phyloP scores from a whole-genome alignment of 2,113 vertebrate genomes.

The Nycticorax nycticorax region DNA sequence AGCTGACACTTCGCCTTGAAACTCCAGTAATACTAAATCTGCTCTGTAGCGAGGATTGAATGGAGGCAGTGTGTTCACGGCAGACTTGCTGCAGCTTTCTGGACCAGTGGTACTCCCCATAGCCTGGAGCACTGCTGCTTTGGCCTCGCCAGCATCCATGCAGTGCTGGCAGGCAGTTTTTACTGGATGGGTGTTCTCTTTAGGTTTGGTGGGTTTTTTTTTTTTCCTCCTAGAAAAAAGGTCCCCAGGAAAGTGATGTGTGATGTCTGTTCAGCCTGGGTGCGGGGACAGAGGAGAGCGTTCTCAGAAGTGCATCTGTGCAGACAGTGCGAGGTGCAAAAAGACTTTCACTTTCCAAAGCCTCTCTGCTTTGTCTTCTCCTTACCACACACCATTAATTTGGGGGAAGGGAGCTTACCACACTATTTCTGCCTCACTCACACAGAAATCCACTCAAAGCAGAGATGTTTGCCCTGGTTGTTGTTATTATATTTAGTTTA shows the following conservation, averaged over 20 bases:
- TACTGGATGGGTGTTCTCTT: background rate
- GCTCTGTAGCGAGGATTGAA: too few species aligned
- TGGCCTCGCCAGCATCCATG: accelerated
- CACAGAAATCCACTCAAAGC: background rate
- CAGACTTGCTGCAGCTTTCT: background rate
- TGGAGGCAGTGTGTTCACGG: background rate
- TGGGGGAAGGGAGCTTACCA: background rate
- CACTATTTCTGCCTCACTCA: background rate
- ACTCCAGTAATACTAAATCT: accelerated
- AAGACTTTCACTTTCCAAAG: background rate
- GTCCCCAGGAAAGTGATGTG: background rate
- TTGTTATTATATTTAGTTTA: background rate
- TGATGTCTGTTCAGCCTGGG: background rate
- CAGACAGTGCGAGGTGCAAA: accelerated
- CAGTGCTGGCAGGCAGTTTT: accelerated
- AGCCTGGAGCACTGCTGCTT: background rate
- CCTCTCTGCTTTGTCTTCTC: background rate
- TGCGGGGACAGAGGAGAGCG: accelerated
- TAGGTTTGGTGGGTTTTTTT: too few species aligned
- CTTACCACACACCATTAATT: background rate
- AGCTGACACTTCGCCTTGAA: background rate
- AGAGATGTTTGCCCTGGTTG: background rate
- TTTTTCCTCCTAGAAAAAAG: too few species aligned
- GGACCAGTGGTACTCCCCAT: accelerated
- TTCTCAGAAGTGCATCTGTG: too few species aligned